phyloP scores from a whole-genome alignment of 2,113 vertebrate genomes.

The Damaliscus lunatus region DNA sequence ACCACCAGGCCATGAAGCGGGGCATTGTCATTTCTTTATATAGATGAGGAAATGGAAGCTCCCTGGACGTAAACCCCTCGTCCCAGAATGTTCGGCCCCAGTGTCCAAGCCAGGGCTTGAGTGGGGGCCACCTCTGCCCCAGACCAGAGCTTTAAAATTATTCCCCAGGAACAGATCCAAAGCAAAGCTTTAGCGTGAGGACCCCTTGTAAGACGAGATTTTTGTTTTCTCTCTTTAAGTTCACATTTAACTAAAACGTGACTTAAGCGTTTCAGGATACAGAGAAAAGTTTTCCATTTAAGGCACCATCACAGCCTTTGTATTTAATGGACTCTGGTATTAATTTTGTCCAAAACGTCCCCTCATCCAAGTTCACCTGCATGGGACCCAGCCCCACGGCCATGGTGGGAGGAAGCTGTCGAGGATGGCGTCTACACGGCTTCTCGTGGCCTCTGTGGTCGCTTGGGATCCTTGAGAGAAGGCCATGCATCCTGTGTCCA shows the following conservation, averaged over 20 bases:
- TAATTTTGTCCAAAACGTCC: not conserved
- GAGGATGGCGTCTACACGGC: fast-evolving
- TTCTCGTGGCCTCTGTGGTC: not conserved
- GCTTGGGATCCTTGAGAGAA: not conserved
- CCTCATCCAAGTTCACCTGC: not conserved
- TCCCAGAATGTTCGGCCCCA: not conserved
- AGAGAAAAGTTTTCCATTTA: not conserved
- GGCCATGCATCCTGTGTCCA: not conserved
- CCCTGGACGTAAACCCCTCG: fast-evolving
- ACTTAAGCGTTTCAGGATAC: not conserved
- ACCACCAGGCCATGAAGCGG: fast-evolving
- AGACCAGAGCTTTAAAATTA: not conserved
- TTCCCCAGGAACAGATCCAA: not conserved
- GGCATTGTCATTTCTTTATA: not conserved
- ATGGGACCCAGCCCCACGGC: fast-evolving
- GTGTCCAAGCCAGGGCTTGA: not conserved
- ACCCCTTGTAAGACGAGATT: not conserved
- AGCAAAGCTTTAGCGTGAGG: not conserved
- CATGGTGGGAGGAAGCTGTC: not conserved
- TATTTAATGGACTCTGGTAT: not conserved
- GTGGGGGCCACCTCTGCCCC: not conserved
- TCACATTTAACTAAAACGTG: not conserved
- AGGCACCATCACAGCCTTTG: not conserved
- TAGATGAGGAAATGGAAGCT: not conserved
- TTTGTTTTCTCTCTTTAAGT: not conserved